Evolutionary conservation across 2,888 invertebrate species (phyloP), one percentile per base, ranked within the genome.

Genomic region (Lamellibrachia satsuma): DNA sequence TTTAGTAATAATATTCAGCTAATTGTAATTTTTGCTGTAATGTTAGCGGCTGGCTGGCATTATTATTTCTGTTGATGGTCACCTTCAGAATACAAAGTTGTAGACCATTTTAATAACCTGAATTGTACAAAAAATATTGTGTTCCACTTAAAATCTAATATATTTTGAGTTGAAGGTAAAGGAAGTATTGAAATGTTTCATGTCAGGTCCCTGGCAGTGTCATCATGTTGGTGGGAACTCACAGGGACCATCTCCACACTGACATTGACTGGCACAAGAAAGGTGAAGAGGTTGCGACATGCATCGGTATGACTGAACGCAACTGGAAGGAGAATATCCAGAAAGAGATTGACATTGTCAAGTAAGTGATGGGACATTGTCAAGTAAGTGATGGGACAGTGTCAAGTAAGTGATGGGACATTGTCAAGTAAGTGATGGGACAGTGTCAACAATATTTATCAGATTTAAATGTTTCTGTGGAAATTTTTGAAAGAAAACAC

Each of bases 201-300:
- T n/a, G 75, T 75, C 75, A 91, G 91, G 51, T 91, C 39, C 91
- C 91, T 11, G 52, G 91, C 91, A 52, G 52, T 27, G 52, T 91
- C 27, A 91, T 91, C 51, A 52, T 91, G 52, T 91, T 52, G 91
- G 91, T 91, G 91, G 91, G 91, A 27, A 91, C 91, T 15, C 91
- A 91, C 7, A 39, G 91, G 52, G 91, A 91, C 91, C 91, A 52
- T 52, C 91, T 91, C 11, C 52, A 51, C 91, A 52, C 51, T 3
- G 91, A 51, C 91, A 52, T 51, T 11, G 7, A 91, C 52, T 51
- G 51, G 91, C 51, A 39, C 11, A 51, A 52, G 52, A 51, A 52
- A 15, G 15, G 52, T 3, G 39, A 91, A 27, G 52, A 91, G 91
- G 22, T 91, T 11, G 52, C 52, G 52, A n/a, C 51, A 4, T 52